Evolutionary conservation across 2,797 vertebrate genomes (phyloP).

Genomic region (Syndactyla subalaris): DNA sequence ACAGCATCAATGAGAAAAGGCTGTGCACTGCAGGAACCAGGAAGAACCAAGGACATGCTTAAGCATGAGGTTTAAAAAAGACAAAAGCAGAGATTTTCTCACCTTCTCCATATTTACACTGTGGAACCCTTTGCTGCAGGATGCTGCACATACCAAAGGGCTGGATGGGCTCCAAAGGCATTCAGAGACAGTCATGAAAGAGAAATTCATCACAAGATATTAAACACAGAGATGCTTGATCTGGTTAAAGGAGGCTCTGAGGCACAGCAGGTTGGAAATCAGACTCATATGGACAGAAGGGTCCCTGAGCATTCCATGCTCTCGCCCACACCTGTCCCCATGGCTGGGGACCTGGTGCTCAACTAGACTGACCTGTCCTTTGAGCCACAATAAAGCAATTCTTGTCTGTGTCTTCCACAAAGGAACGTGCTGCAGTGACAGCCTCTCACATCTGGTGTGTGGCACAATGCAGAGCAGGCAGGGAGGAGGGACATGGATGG

Average conservation of each 20-base stretch:
- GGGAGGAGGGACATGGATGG: rapidly evolving
- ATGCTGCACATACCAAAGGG: neutral
- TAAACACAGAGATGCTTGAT: neutral
- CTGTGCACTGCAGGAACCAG: neutral
- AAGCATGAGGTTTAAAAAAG: neutral
- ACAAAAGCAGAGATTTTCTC: neutral
- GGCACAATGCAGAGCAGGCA: neutral
- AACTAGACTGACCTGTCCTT: neutral
- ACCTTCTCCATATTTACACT: neutral
- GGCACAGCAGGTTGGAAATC: neutral
- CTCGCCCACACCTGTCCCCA: rapidly evolving
- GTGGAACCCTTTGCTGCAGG: neutral
- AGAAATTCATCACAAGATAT: neutral
- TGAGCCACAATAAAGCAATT: neutral
- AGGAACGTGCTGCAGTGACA: neutral
- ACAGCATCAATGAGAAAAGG: rapidly evolving
- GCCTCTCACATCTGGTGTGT: neutral
- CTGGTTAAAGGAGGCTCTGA: neutral
- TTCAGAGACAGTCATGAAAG: neutral
- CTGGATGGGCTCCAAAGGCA: neutral
- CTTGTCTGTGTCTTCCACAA: neutral
- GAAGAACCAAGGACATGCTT: neutral
- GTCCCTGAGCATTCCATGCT: neutral
- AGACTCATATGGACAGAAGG: neutral
- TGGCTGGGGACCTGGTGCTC: neutral